Percentiles rank a stretch among this genome's conserved stretches.
Conservation (phyloP, 2,113 vertebrate species). For the Psophia crepitans region DNA sequence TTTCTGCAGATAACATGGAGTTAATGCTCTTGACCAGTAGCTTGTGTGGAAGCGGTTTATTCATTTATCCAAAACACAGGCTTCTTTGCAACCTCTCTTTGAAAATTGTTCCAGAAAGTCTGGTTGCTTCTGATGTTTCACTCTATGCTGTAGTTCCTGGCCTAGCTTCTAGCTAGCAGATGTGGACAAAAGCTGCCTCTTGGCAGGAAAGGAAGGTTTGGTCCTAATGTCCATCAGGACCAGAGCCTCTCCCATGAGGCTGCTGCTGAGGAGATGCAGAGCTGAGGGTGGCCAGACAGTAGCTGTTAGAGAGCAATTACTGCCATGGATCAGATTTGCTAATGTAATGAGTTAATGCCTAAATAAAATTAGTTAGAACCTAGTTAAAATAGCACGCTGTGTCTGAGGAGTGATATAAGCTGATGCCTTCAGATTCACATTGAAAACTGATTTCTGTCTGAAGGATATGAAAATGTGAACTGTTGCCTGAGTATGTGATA, state of each 20-base stretch:
- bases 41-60: not conserved
- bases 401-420: not conserved
- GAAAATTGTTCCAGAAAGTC: not conserved
- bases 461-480: not conserved
- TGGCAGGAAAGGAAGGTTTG: not conserved
- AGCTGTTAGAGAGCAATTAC: slow-evolving; percentile 23
- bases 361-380: slow-evolving; percentile 18
- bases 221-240: not conserved
- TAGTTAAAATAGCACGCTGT: not conserved
- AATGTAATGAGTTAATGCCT: slow-evolving; percentile 5
- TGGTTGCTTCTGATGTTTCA: not conserved
- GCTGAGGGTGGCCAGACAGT: not conserved
- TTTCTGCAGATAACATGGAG: not conserved
- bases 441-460: not conserved
- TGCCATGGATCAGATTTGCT: not conserved
- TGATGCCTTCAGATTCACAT: not conserved
- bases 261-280: slow-evolving; percentile 1
- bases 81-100: not conserved
- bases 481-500: not conserved
- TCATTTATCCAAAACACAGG: not conserved
- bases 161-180: not conserved
- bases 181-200: not conserved
- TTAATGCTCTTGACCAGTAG: not conserved
- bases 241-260: not conserved
- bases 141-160: not conserved